These are phyloP conservation scores for Calameuta idolon DNA, from an alignment of 2,888 invertebrate genomes.

Conservation along the genomic window DNA sequence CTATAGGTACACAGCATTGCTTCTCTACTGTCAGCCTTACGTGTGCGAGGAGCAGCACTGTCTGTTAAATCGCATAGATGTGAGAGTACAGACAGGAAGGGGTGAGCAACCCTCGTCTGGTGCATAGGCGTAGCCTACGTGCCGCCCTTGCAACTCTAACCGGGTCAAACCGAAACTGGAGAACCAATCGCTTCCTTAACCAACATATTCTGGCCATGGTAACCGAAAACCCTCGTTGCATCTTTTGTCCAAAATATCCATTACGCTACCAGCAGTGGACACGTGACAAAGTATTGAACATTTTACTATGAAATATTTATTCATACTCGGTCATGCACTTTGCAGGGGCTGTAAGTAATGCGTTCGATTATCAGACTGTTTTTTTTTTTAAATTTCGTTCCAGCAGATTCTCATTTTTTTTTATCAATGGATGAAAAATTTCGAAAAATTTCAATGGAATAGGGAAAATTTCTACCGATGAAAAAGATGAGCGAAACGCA, in stretches of 20 bases:
- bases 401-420: not conserved
- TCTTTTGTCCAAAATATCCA: not conserved
- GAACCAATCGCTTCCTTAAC: constrained; percentile 30
- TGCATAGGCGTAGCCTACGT: constrained; percentile 55
- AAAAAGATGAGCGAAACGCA: constrained; percentile 8
- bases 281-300: not conserved
- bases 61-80: constrained; percentile 37
- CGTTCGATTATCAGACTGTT: no score
- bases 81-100: constrained; percentile 61
- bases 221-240: not conserved
- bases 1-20: not conserved
- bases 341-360: no score
- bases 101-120: constrained; percentile 59
- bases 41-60: not conserved
- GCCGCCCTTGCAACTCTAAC: constrained; percentile 38
- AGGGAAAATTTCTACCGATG: not conserved
- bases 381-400: not conserved
- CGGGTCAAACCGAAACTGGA: constrained; percentile 46
- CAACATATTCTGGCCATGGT: not conserved
- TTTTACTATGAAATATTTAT: not conserved
- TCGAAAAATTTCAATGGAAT: no score
- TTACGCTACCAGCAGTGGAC: not conserved
- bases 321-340: not conserved
- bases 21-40: not conserved
- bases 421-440: no score